These are phyloP conservation scores for Baronia brevicornis DNA, from an alignment of 2,888 invertebrate genomes.

Conservation along the genomic window DNA sequence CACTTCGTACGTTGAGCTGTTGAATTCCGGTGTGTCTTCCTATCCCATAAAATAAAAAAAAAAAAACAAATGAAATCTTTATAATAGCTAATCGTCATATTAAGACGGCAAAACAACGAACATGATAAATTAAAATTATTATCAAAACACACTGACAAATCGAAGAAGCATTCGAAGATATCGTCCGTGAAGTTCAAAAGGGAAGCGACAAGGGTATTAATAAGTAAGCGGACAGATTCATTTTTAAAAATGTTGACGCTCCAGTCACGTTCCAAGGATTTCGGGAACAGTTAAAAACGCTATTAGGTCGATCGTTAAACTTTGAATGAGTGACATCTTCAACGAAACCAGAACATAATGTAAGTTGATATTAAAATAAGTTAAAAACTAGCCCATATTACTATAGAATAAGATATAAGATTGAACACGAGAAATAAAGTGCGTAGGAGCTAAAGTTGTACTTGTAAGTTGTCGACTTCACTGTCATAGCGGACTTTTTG, in stretches of 20 bases:
- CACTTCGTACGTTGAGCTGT: too few relatives aligned
- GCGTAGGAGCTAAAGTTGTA: constrained; percentile 27
- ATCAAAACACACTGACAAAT: constrained; percentile 33
- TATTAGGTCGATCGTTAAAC: constrained; percentile 72
- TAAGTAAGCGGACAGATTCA: constrained; percentile 57
- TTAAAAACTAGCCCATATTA: constrained; percentile 6
- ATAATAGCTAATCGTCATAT: too few relatives aligned
- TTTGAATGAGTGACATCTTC: constrained; percentile 72
- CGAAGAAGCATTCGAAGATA: constrained; percentile 37
- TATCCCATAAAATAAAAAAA: too few relatives aligned
- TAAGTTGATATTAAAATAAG: constrained; percentile 7
- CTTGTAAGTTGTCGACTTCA: constrained; percentile 55
- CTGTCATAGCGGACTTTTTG: constrained; percentile 59
- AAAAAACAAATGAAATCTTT: too few relatives aligned
- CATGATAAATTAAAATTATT: constrained; percentile 22
- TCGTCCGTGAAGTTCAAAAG: constrained; percentile 55
- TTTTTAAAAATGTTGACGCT: constrained; percentile 69
- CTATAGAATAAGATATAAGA: background rate
- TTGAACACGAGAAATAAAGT: background rate
- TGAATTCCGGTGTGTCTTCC: too few relatives aligned
- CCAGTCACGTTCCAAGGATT: constrained; percentile 71
- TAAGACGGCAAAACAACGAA: constrained; percentile 2
- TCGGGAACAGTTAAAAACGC: constrained; percentile 68
- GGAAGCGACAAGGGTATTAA: constrained; percentile 50
- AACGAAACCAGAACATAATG: constrained; percentile 32